Percentiles rank a stretch among this genome's conserved stretches.
These are phyloP conservation scores for Odontocolon sp. DNA, from an alignment of 2,888 invertebrate genomes.

Conservation along the genomic window DNA sequence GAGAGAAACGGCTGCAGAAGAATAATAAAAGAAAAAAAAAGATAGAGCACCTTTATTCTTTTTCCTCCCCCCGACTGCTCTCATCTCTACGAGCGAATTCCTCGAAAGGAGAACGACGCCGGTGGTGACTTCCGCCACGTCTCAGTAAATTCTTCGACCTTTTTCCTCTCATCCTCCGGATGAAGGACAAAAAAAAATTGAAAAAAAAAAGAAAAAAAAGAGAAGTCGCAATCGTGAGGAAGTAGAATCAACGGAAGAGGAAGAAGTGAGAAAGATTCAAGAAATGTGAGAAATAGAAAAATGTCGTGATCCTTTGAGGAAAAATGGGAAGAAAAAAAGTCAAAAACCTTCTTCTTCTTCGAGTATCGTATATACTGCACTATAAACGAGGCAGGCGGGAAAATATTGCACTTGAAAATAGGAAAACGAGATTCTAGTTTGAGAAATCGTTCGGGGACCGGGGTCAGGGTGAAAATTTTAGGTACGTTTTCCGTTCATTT, in stretches of 20 bases:
- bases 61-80: neutral
- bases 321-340: constrained; percentile 45
- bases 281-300: constrained; percentile 20
- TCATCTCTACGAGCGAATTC: constrained; percentile 1
- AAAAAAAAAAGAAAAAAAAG: constrained; percentile 25
- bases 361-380: neutral
- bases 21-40: constrained; percentile 48
- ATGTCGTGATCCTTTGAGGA: constrained; percentile 18
- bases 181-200: constrained; percentile 13
- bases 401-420: constrained; percentile 15
- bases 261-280: constrained; percentile 22
- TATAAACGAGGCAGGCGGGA: constrained; percentile 40
- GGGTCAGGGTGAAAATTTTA: constrained; percentile 54
- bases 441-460: constrained; percentile 63
- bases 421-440: constrained; percentile 69
- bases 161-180: constrained; percentile 24
- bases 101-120: constrained; percentile 15
- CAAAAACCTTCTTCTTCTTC: constrained; percentile 42
- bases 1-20: too few species aligned
- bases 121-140: constrained; percentile 41
- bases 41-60: constrained; percentile 3
- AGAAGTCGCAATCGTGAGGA: constrained; percentile 22
- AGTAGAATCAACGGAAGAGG: constrained; percentile 5
- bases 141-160: constrained; percentile 49
- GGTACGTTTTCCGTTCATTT: constrained; percentile 22